Base-by-base conservation (phyloP, 2,113 vertebrate species). In the Porphyrio hochstetteri region DNA sequence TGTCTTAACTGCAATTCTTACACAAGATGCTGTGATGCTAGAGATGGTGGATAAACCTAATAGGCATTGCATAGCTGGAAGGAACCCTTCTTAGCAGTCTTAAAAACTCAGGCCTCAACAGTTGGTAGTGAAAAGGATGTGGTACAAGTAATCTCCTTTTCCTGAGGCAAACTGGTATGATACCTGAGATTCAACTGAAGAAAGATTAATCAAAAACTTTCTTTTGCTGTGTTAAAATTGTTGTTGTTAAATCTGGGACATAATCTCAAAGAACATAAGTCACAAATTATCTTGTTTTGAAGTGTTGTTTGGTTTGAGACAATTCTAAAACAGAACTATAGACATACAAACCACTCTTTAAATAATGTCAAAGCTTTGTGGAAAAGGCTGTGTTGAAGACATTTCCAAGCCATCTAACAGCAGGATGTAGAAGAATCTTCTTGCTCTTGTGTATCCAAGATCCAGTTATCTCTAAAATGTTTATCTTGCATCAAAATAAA, bases 251-350 rank as follows among this genome's bases (percentile, higher is more conserved):
- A 96, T 93, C 88, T 94, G 92, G 97, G 92, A 82, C 97, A 95
- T 90, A 97, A 96, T 96, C 95, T 95, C 96, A 96, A 97, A 96
- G 96, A 98, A 97, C 96, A 97, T 98, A 98, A 97, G 97, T 93
- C 97, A 96, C 93, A 97, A 89, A 97, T 97, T 97, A 88, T 96
- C 98, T 97, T 96, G 95, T 97, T 98, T 97, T 97, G 95, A 98
- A 98, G 95, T 77, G 96, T 95, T 97, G 93, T 96, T 98, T 97
- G 87, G 93, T 97, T 96, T 97, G 97, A 98, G 86, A 96, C 88
- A 93, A 96, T 95, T 97, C 94, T 97, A 93, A 98, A 98, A 97
- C 96, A 98, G 95, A 97, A 92, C 57, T 97, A 88, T 94, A 98
- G 97, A 95, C 90, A 95, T 93, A 50, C 15, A 90, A 96, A 97